phyloP scores from a whole-genome alignment of 2,888 invertebrate species.

The Xylota sylvarum region DNA sequence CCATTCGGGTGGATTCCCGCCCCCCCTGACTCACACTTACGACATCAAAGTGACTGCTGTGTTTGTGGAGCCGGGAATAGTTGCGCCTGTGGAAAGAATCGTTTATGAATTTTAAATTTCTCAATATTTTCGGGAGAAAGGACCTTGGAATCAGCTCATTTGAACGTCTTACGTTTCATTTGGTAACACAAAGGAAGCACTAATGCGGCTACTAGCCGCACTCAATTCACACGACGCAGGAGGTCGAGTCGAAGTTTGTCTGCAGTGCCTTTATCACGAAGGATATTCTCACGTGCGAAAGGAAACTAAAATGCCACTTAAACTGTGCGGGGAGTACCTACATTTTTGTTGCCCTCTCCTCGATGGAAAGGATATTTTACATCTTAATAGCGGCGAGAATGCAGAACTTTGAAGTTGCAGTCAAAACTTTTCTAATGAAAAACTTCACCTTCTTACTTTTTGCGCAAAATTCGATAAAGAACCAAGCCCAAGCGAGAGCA shows the following conservation, averaged over 20 bases:
- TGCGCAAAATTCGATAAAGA: constrained; percentile 60
- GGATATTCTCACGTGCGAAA: constrained; percentile 27
- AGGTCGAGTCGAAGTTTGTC: constrained; percentile 34
- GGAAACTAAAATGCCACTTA: constrained; percentile 23
- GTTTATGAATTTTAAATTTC: constrained; percentile 57
- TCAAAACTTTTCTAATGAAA: constrained; percentile 73
- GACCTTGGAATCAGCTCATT: not conserved
- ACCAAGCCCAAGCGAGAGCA: constrained; percentile 47
- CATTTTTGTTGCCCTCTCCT: constrained; percentile 27
- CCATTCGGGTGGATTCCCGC: constrained; percentile 36
- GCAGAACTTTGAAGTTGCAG: constrained; percentile 50
- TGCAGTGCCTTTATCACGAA: not conserved
- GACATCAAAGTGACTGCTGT: constrained; percentile 52
- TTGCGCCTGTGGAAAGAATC: not conserved
- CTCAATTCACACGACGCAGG: not conserved
- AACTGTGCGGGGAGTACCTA: constrained; percentile 37
- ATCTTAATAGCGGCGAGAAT: constrained; percentile 50
- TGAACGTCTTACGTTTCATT: not conserved
- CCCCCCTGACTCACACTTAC: not conserved
- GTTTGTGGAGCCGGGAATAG: constrained; percentile 10
- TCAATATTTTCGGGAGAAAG: not conserved
- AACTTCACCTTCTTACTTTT: constrained; percentile 60
- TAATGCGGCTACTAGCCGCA: not conserved
- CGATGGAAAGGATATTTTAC: constrained; percentile 47
- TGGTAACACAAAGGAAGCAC: not conserved